Evolutionary conservation across 2,888 invertebrate genomes (phyloP), one percentile per base, ranked within the genome.

Genomic region (Volucella zonaria): DNA sequence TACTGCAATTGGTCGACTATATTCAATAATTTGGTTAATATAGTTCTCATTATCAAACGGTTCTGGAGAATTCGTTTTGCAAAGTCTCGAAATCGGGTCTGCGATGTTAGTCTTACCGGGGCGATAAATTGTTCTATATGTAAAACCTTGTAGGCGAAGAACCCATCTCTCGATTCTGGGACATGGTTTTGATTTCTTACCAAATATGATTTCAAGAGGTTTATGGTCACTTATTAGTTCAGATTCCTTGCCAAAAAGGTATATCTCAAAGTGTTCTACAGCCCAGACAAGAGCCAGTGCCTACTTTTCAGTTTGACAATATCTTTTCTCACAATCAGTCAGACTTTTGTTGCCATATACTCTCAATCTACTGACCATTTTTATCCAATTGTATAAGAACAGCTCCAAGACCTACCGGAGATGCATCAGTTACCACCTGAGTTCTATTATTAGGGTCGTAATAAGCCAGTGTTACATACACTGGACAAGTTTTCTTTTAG

Each of bases 401-500:
- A 3, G 87, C 88, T 3, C 90, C 89, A 8, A 90, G 49, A 0
- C 87, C 89, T 1, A 89, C 89, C 1, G 89, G 89, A 31, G 89
- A 89, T 11, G 90, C 90, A 73, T 91, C 90, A 1, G 89, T 89
- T 14, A 89, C 80, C 0, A 91, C 86, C 56, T 88, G 87, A 10
- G 90, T 90, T 18, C 73, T 78, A 10, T 87, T 87, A 0, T 87
- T 59, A 40, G 78, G 86, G 62, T 90, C 83, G 58, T 87, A 91
- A 64, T 88, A 88, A 15, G 87, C 89, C 23, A 23, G 23, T 31
- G 31, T 31, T n/a, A 6, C 6, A 0, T 31, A 31, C 6, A 6
- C 6, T 31, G 31, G 18, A 91, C 9, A 51, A 18, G 51, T 15
- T 51, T 23, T n/a, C n/a, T 47, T 47, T 47, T 47, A 47, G 8